A percentile compares a stretch with the other conserved stretches of the same genome.
Conservation (phyloP, 2,113 vertebrate genomes). For the Pedetes capensis region DNA sequence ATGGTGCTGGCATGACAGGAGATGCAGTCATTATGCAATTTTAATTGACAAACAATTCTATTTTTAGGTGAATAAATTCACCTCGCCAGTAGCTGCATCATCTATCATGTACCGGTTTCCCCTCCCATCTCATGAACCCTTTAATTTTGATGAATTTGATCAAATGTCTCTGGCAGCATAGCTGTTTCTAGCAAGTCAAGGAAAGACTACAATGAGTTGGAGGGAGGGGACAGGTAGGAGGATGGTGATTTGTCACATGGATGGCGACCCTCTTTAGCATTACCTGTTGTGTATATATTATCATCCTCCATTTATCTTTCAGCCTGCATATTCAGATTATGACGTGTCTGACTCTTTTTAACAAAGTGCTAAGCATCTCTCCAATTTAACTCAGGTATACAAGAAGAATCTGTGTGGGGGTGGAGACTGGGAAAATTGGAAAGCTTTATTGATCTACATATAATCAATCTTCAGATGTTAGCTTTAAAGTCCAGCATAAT, state of each 20-base stretch:
- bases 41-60: constrained; percentile 83
- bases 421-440: constrained; percentile 80
- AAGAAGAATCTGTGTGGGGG: constrained; percentile 62
- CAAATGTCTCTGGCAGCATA: constrained; percentile 64
- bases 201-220: constrained; percentile 52
- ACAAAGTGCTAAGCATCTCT: constrained; percentile 86
- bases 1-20: constrained; percentile 75
- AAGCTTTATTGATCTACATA: constrained; percentile 81
- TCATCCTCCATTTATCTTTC: constrained; percentile 85
- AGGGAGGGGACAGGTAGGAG: neutral
- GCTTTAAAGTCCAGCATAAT: constrained; percentile 81
- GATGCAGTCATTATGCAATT: constrained; percentile 80
- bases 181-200: constrained; percentile 60
- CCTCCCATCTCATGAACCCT: constrained; percentile 44
- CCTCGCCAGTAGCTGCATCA: constrained; percentile 74
- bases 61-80: constrained; percentile 79
- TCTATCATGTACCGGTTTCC: constrained; percentile 54
- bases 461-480: constrained; percentile 85
- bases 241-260: constrained; percentile 79
- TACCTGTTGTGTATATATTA: constrained; percentile 89
- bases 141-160: constrained; percentile 74
- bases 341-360: constrained; percentile 85
- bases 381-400: constrained; percentile 83
- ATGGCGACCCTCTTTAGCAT: constrained; percentile 71
- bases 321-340: constrained; percentile 82